Base-by-base conservation (phyloP, 1,140 invertebrate genomes). In the Sarcophaga peregrina region DNA sequence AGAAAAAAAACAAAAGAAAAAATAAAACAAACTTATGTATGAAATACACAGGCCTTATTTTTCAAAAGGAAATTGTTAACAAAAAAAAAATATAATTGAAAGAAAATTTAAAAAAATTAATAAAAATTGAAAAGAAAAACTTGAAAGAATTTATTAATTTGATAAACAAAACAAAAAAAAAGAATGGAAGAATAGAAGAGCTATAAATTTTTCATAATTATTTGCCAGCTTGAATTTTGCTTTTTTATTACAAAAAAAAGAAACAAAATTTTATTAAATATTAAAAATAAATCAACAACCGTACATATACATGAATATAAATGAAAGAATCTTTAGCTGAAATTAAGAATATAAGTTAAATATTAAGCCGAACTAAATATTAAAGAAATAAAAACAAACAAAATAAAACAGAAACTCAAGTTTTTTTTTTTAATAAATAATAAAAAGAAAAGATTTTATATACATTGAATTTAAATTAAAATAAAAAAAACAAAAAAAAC, bases 11-110 rank as follows among this genome's bases (percentile, higher is more conserved):
- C 15, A 58, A 13, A 58, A 58, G 54, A 58, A 15, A n/a, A 13
- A 58, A 58, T n/a, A 76, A 47, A n/a, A 20, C 6, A 50, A 78
- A 50, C 75, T 78, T 78, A 78, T 78, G 75, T 78, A 52, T 52
- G 75, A 50, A 78, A 78, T 78, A 78, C 75, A 78, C 75, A 47
- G 75, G 75, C 75, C 75, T 78, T 78, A 78, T 78, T 78, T 78
- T 78, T 78, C 75, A 78, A 78, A 81, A 48, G 6, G 10, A 76
- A 47, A 76, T 25, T 45, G 37, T 25, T 47, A 47, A 76, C 15
- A 15, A 47, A 17, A 62, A 37, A 46, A 81, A n/a, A 37, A 80
- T 58, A 54, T 54, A 47, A n/a, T 47, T 6, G 15, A 52, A 50
- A 78, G 9, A 76, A 72, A 48, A 78, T 20, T 50, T 52, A 46